A percentile compares a stretch with the other conserved stretches of the same genome.
Conservation (phyloP, 2,113 vertebrate species). For the Oreochromis aureus region DNA sequence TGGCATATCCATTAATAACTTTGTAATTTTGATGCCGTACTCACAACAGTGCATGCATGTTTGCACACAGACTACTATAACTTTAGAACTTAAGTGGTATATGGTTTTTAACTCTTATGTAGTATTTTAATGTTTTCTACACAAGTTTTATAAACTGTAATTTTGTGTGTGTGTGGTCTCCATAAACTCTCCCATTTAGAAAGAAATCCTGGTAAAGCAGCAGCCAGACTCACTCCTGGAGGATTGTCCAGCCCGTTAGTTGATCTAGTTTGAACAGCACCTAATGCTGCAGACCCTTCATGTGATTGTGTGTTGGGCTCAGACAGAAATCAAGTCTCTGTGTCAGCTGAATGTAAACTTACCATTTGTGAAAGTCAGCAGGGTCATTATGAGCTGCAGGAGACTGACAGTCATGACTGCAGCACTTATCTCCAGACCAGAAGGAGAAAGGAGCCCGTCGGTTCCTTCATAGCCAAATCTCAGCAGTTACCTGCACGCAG, state of each 20-base stretch:
- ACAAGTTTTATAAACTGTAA: background rate
- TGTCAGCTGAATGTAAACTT: background rate
- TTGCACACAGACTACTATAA: background rate
- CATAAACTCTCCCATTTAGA: background rate
- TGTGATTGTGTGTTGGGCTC: rapidly evolving
- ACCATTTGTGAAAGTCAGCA: slow-evolving; percentile 6
- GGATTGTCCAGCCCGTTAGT: background rate
- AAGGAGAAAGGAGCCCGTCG: rapidly evolving
- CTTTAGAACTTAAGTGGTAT: background rate
- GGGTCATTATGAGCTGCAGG: background rate
- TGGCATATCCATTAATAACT: background rate
- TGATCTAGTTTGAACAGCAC: background rate
- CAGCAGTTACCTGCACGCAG: background rate
- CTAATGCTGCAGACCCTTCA: background rate
- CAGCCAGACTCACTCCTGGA: background rate
- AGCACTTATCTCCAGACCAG: background rate
- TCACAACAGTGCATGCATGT: background rate
- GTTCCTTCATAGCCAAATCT: background rate
- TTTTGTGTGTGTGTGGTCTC: background rate
- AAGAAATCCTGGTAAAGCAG: background rate
- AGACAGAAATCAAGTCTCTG: background rate
- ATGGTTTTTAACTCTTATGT: background rate
- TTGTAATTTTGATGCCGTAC: background rate
- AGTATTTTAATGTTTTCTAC: background rate
- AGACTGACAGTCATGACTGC: background rate